phyloP scores from a whole-genome alignment of 2,113 vertebrate species.

The Accipiter cooperii region DNA sequence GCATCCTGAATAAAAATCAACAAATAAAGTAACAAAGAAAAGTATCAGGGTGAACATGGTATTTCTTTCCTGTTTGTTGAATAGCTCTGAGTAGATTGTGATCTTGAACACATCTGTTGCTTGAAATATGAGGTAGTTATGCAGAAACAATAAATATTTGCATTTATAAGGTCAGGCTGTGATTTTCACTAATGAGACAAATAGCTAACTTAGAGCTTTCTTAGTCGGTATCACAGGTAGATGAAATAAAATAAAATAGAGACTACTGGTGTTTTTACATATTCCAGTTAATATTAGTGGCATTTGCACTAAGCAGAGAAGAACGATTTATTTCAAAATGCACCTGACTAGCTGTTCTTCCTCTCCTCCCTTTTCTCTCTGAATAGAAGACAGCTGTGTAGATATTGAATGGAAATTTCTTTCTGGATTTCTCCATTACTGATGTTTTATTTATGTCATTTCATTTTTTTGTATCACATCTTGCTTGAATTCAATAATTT shows the following conservation, averaged over 20 bases:
- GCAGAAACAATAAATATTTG: neutral
- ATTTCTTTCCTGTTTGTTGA: neutral
- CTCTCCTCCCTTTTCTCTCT: neutral
- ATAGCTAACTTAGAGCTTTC: neutral
- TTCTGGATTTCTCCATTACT: neutral
- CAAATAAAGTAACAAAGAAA: neutral
- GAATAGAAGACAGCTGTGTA: neutral
- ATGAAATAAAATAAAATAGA: neutral
- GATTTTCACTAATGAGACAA: neutral
- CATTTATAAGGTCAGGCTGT: neutral
- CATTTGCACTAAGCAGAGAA: neutral
- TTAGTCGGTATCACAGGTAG: neutral
- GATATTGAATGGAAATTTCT: neutral
- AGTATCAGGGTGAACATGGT: neutral
- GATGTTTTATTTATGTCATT: neutral
- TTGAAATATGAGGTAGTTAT: neutral
- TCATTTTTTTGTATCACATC: neutral
- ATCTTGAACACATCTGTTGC: neutral
- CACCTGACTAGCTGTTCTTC: neutral
- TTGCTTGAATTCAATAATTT: neutral
- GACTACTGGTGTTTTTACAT: fast-evolving
- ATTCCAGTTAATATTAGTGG: neutral
- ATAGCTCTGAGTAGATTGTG: neutral
- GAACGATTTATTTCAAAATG: neutral
- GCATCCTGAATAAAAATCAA: neutral